Evolutionary conservation across 2,797 vertebrate genomes (phyloP), one percentile per base, ranked within the genome.

Genomic region (Cirrhinus molitorella): DNA sequence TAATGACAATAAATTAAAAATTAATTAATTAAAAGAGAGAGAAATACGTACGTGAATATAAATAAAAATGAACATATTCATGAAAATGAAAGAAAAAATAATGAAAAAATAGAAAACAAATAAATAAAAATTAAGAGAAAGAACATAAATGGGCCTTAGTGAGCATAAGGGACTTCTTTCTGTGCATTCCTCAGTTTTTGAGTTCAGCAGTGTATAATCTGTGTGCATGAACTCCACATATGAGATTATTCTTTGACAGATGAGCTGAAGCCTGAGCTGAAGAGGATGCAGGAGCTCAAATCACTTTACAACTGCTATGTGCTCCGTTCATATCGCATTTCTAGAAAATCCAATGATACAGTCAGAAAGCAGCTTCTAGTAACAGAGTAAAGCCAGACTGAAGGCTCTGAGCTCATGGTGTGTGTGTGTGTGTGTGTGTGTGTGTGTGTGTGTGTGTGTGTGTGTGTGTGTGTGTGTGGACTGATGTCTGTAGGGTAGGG

Each of bases 371-470:
- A 17, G 57, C 37, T 82, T 75, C 71, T 51, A 68, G 57, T 28
- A 53, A 74, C 13, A 65, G 4, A 28, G 47, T 17, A 53, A 67
- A 68, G 59, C 47, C 59, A 51, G 61, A 65, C 43, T 73, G 70
- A 82, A 37, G 16, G 16, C 67, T 83, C 49, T 83, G 81, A 83
- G 83, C 47, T 34, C 79, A 87, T 85, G 37, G 37, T 40, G 6
- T 40, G 84, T 88, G 86, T 85, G 83, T 90, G 89, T 89, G 85
- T 88, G 90, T 80, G 87, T 84, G 87, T 71, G 71, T 87, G 78
- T 75, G 77, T 83, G 79, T 79, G 72, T 78, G 79, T 85, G 83
- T 71, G 77, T 51, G 79, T 31, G 66, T 67, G 85, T 34, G n/a
- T n/a, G n/a, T 75, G 76, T 63, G 65, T 65, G 57, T 47, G 61